These are phyloP conservation scores for Solea senegalensis DNA, from an alignment of 2,113 vertebrate species.

Conservation along the genomic window DNA sequence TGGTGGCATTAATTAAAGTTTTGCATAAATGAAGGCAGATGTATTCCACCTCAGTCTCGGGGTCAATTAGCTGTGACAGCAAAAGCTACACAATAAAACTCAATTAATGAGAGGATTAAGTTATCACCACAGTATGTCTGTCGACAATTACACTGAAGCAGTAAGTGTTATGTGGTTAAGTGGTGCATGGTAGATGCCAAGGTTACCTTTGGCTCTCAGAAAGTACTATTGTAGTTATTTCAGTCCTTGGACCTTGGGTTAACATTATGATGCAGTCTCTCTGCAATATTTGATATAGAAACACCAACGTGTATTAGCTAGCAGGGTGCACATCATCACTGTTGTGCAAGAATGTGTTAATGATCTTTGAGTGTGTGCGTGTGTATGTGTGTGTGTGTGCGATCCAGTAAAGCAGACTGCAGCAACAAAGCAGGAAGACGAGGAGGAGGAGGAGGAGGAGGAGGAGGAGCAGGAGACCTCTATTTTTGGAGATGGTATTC, in stretches of 20 bases:
- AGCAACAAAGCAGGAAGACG: slow-evolving; percentile 30
- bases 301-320: slow-evolving; percentile 15
- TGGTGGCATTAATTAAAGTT: slow-evolving; percentile 62
- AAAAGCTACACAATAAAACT: slow-evolving; percentile 58
- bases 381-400: not conserved
- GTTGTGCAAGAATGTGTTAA: slow-evolving; percentile 5
- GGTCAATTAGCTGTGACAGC: slow-evolving; percentile 73
- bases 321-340: slow-evolving; percentile 3
- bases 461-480: slow-evolving; percentile 53
- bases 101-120: slow-evolving; percentile 70
- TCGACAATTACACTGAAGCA: slow-evolving; percentile 62
- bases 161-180: slow-evolving; percentile 44
- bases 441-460: slow-evolving; percentile 35
- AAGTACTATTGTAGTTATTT: not conserved
- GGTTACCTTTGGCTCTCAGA: not conserved
- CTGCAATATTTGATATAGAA: slow-evolving; percentile 34
- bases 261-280: slow-evolving; percentile 52
- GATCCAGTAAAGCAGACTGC: slow-evolving; percentile 20
- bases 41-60: slow-evolving; percentile 56
- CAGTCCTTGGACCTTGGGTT: slow-evolving; percentile 40
- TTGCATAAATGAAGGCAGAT: slow-evolving; percentile 60
- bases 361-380: slow-evolving; percentile 18
- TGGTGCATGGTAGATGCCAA: slow-evolving; percentile 35
- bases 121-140: slow-evolving; percentile 56
- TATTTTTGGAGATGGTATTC: slow-evolving; percentile 70